These are phyloP conservation scores for Chlorodrepanis virens DNA, from an alignment of 2,113 vertebrate species.

Conservation along the genomic window DNA sequence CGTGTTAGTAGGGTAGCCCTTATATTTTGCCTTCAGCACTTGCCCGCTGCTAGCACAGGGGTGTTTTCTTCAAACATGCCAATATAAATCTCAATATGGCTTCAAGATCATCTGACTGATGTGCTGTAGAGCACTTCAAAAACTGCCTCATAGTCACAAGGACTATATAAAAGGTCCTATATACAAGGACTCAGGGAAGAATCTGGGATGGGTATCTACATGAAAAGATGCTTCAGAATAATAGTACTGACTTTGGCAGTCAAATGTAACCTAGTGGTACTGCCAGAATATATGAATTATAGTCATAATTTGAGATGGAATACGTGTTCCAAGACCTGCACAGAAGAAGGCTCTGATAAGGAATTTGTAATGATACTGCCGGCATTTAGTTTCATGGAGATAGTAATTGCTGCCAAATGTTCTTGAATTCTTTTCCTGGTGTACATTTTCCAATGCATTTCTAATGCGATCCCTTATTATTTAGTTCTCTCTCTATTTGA, in stretches of 20 bases:
- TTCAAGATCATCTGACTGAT: neutral
- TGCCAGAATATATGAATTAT: neutral
- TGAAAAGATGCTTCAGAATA: neutral
- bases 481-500: constrained; percentile 40
- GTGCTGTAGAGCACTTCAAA: neutral
- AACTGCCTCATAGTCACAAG: neutral
- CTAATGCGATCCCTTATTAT: constrained; percentile 1
- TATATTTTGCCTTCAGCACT: neutral
- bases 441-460: constrained; percentile 39
- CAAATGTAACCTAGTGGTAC: neutral
- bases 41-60: neutral
- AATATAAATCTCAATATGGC: neutral
- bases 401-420: neutral
- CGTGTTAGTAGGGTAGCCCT: neutral
- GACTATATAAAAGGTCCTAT: neutral
- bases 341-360: neutral
- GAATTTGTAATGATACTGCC: neutral
- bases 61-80: neutral
- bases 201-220: neutral
- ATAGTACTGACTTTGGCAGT: neutral
- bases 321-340: neutral
- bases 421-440: constrained; percentile 6
- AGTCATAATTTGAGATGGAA: neutral
- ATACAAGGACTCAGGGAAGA: neutral
- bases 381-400: neutral